phyloP scores from a whole-genome alignment of 2,888 invertebrate genomes.

The Scotopteryx bipunctaria region DNA sequence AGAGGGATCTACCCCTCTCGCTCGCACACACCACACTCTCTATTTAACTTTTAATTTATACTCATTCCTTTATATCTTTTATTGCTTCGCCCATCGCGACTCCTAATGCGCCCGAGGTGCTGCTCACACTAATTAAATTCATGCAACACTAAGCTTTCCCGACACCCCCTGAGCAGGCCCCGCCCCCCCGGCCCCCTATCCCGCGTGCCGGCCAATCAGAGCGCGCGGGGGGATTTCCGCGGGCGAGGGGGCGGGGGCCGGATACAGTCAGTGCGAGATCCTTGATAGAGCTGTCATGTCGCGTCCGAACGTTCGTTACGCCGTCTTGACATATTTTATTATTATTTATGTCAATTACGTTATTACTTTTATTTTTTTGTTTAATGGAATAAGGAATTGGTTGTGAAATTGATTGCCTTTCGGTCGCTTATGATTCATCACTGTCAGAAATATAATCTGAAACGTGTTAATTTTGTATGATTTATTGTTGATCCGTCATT shows the following conservation, averaged over 20 bases:
- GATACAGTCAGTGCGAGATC: conserved; percentile 72
- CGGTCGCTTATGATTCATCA: conserved; percentile 81
- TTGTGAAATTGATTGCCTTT: conserved; percentile 83
- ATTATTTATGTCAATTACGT: conserved; percentile 84
- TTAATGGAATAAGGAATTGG: conserved; percentile 82
- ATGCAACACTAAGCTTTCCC: conserved; percentile 80
- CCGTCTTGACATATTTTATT: conserved; percentile 82
- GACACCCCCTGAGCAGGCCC: conserved; percentile 46
- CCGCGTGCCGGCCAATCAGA: conserved; percentile 52
- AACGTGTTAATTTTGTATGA: conserved; percentile 81
- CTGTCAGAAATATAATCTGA: conserved; percentile 77
- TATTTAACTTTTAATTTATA: conserved; percentile 84
- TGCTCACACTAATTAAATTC: conserved; percentile 83
- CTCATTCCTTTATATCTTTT: conserved; percentile 84
- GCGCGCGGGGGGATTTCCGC: conserved; percentile 43
- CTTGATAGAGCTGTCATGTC: conserved; percentile 82
- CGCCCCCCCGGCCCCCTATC: conserved; percentile 45
- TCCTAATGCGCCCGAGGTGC: conserved; percentile 83
- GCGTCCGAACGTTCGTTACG: conserved; percentile 79
- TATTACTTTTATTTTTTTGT: conserved; percentile 81
- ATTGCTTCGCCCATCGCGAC: conserved; percentile 83
- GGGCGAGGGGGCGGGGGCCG: conserved; percentile 41
- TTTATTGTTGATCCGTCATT: conserved; percentile 77
- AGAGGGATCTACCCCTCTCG: conserved; percentile 43
- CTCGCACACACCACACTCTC: conserved; percentile 65